phyloP scores from a whole-genome alignment of 1,140 invertebrate species.

The Drosophila bifasciata region DNA sequence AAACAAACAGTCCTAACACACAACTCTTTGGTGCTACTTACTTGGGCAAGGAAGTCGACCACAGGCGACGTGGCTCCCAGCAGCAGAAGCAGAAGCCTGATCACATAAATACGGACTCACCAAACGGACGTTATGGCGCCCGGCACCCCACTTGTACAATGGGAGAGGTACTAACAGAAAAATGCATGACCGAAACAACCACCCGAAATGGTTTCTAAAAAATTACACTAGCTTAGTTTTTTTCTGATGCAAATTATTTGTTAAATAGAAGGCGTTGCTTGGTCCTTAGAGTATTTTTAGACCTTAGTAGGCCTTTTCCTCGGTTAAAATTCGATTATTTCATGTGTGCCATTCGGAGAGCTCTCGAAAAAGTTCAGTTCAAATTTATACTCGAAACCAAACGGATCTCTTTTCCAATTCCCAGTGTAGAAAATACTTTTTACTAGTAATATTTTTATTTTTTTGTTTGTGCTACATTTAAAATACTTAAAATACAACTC shows the following conservation, averaged over 20 bases:
- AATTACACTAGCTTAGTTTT: too few species aligned
- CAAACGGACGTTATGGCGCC: conserved; percentile 86
- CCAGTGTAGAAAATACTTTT: conserved; percentile 30
- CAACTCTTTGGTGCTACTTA: conserved; percentile 83
- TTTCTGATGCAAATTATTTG: background rate
- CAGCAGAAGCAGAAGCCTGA: conserved; percentile 27
- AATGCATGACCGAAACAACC: background rate
- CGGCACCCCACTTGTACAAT: conserved; percentile 87
- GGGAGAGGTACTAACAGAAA: conserved; percentile 86
- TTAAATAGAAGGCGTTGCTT: background rate
- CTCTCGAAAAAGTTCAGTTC: conserved; percentile 33
- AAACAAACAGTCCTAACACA: conserved; percentile 78
- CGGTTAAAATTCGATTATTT: background rate
- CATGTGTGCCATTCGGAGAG: background rate
- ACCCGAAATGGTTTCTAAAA: background rate
- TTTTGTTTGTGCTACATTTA: conserved; percentile 26
- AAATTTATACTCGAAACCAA: conserved; percentile 48
- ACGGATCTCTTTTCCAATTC: conserved; percentile 39
- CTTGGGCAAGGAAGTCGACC: conserved; percentile 71
- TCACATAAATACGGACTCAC: conserved; percentile 81
- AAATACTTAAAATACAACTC: conserved; percentile 1
- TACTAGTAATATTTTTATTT: conserved; percentile 28
- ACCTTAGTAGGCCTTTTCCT: conserved; percentile 13
- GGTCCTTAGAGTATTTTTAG: background rate
- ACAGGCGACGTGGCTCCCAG: conserved; percentile 44